Percentiles rank a stretch among this genome's conserved stretches.
Conservation (phyloP, 2,797 vertebrate genomes). For the Acanthurus tractus region DNA sequence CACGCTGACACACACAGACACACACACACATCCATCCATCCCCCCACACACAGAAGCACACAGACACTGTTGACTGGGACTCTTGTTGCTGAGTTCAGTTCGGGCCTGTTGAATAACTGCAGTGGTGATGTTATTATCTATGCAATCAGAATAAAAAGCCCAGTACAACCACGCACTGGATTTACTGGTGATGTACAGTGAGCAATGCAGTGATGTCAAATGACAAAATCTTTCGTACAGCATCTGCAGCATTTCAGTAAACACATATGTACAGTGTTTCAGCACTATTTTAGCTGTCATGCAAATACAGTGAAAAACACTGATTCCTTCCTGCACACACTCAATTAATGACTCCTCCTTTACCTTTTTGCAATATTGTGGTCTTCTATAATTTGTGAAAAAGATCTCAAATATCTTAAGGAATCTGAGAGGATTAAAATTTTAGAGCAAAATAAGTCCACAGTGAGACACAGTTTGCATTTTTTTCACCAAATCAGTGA, state of each 20-base stretch:
- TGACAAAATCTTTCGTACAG: slow-evolving; percentile 3
- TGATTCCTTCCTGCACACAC: not conserved
- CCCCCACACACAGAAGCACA: slow-evolving; percentile 36
- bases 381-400: not conserved
- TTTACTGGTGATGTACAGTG: slow-evolving; percentile 34
- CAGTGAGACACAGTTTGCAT: not conserved
- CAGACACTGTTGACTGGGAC: slow-evolving; percentile 78
- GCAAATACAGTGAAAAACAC: too few relatives aligned
- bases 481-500: not conserved
- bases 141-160: slow-evolving; percentile 37
- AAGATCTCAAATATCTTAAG: not conserved
- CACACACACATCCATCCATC: slow-evolving; percentile 19
- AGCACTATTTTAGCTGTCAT: not conserved
- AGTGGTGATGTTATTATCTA: slow-evolving; percentile 51
- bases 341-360: not conserved
- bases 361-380: not conserved
- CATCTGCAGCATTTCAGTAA: slow-evolving; percentile 8
- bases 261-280: not conserved
- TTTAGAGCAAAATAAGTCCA: not conserved
- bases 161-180: slow-evolving; percentile 34
- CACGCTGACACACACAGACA: slow-evolving; percentile 56
- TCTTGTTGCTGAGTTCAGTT: slow-evolving; percentile 79
- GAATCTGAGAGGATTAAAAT: not conserved
- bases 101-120: slow-evolving; percentile 79
- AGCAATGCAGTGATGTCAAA: slow-evolving; percentile 4